These are phyloP conservation scores for Drosophila bocki DNA, from an alignment of 1,140 invertebrate species.

Conservation along the genomic window DNA sequence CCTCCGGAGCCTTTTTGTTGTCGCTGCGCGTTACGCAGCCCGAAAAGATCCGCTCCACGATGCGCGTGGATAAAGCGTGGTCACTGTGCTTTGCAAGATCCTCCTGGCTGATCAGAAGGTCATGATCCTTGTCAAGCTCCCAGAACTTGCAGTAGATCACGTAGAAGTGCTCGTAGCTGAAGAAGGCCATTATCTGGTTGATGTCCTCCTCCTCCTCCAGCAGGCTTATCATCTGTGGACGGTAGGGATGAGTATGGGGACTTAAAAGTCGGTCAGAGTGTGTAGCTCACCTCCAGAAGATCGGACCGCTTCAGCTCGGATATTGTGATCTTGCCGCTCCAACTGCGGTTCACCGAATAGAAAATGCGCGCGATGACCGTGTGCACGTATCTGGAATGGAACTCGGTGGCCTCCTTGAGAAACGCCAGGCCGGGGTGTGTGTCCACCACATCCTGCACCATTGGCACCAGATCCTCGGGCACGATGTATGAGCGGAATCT, in stretches of 20 bases:
- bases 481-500: constrained; percentile 87
- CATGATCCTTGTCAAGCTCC: constrained; percentile 99
- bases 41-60: constrained; percentile 99
- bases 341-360: constrained; percentile 98
- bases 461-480: constrained; percentile 95
- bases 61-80: constrained; percentile 96
- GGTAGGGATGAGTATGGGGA: not conserved
- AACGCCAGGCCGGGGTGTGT: constrained; percentile 99
- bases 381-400: constrained; percentile 99
- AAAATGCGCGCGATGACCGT: constrained; percentile 99
- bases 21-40: constrained; percentile 96
- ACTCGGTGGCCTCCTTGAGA: constrained; percentile 98
- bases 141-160: constrained; percentile 99
- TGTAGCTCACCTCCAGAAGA: constrained; percentile 87
- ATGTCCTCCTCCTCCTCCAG: constrained; percentile 98
- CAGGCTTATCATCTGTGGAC: constrained; percentile 88
- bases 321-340: constrained; percentile 96
- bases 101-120: constrained; percentile 97
- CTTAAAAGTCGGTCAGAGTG: not conserved
- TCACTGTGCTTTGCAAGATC: constrained; percentile 98
- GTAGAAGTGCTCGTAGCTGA: constrained; percentile 99
- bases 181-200: constrained; percentile 98
- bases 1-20: constrained; percentile 85
- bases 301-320: constrained; percentile 96
- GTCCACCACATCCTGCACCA: constrained; percentile 99